Conservation (phyloP, 2,888 invertebrate species). For the Perizoma flavofasciatum region DNA sequence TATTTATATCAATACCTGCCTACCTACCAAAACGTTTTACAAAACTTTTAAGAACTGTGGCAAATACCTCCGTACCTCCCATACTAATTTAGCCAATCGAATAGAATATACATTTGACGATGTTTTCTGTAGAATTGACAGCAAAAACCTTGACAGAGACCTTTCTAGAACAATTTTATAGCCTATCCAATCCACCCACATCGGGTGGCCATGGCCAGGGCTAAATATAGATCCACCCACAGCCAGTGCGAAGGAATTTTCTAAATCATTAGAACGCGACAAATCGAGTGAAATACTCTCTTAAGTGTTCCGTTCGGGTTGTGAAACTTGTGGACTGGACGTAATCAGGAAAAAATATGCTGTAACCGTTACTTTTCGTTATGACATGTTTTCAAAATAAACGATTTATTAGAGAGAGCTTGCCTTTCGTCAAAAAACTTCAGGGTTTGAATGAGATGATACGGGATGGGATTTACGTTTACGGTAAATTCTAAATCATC, state of each 20-base stretch:
- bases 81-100: no score
- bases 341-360: slow-evolving; percentile 5
- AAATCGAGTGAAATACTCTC: slow-evolving; percentile 40
- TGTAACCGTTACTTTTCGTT: slow-evolving; percentile 1
- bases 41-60: no score
- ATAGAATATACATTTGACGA: no score
- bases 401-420: neutral
- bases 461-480: no score
- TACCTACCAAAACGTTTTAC: no score
- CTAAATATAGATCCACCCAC: slow-evolving; percentile 63
- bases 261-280: slow-evolving; percentile 49
- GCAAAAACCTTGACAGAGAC: slow-evolving; percentile 29
- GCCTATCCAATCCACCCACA: slow-evolving; percentile 29
- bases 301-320: slow-evolving; percentile 20
- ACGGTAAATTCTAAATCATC: no score
- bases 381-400: neutral
- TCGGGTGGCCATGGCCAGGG: slow-evolving; percentile 36
- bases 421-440: neutral
- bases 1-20: no score
- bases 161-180: slow-evolving; percentile 36
- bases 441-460: neutral
- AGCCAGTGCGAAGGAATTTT: slow-evolving; percentile 44
- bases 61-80: no score
- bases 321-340: slow-evolving; percentile 16
- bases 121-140: neutral